Evolutionary conservation across 2,797 vertebrate genomes (phyloP).

Genomic region (Hozukius guyotensis): DNA sequence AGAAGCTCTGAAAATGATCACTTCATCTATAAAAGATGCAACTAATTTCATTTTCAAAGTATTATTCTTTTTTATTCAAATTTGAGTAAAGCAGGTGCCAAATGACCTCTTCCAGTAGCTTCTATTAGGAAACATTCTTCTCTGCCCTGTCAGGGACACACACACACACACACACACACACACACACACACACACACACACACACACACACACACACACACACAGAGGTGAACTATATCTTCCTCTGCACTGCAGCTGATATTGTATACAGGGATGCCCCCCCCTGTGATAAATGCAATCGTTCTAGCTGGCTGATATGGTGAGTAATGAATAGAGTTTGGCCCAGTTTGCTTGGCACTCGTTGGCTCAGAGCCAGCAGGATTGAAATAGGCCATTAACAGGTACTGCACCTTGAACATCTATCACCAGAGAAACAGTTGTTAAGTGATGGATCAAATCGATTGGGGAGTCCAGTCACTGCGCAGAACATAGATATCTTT

Average conservation of each 20-base stretch:
- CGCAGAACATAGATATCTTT: background rate
- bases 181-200: conserved; percentile 1
- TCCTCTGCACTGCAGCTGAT: background rate
- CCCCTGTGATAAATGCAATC: conserved; percentile 6
- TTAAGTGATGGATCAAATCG: background rate
- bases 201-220: background rate
- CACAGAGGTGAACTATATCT: background rate
- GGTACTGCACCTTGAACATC: background rate
- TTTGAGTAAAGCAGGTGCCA: background rate
- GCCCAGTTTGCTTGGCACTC: background rate
- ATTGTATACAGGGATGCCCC: background rate
- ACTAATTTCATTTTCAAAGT: background rate
- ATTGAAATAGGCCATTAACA: conserved; percentile 16
- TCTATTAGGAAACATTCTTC: background rate
- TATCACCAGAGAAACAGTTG: background rate
- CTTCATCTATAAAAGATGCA: background rate
- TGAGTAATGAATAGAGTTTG: background rate
- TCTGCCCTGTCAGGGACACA: background rate
- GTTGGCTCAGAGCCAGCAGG: background rate
- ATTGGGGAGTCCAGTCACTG: background rate
- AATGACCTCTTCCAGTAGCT: background rate
- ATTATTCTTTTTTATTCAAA: background rate
- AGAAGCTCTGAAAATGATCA: background rate
- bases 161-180: background rate
- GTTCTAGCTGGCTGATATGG: background rate